Evolutionary conservation across 2,888 invertebrate species (phyloP), one percentile per base, ranked within the genome.

Genomic region (Plagiodera versicolora): DNA sequence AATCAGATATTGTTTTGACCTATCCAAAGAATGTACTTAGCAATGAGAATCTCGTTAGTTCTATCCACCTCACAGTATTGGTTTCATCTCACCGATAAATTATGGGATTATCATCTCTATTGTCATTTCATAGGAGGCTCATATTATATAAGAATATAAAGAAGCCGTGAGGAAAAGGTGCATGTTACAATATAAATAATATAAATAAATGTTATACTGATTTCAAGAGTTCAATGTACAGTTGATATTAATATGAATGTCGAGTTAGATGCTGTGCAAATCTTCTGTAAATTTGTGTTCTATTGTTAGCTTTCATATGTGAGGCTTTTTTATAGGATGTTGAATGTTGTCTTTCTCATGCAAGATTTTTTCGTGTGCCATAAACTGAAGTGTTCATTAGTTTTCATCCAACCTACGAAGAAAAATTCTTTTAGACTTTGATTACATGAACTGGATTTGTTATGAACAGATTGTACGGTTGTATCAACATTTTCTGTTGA

Each of bases 181-280:
- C 24, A 59, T 55, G 60, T 64, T 61, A 60, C 59, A 24, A 62
- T 60, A 64, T 58, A 56, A 57, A 61, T 54, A 61, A 45, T 65
- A 67, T 65, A 67, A 59, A 64, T 63, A 61, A 65, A 67, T 65
- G 64, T 65, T 67, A 52, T 65, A 60, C 62, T 64, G 65, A 67
- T 65, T 65, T 66, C 64, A 64, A 62, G 32, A 62, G 69, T 70
- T 70, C 71, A 70, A 65, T 71, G 70, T 71, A 71, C 70, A 71
- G 71, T 71, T 67, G 65, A 68, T 60, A 53, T 61, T 54, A n/a
- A 50, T 63, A 58, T 60, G 50, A 60, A 65, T 64, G 64, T 67
- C 63, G 63, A 60, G 56, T 62, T 56, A 54, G 44, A 52, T 54
- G 65, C 67, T 68, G 65, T 68, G 69, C 68, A 54, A 49, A 39